Evolutionary conservation across 2,113 vertebrate genomes (phyloP), one percentile per base, ranked within the genome.

Genomic region (Parus major): DNA sequence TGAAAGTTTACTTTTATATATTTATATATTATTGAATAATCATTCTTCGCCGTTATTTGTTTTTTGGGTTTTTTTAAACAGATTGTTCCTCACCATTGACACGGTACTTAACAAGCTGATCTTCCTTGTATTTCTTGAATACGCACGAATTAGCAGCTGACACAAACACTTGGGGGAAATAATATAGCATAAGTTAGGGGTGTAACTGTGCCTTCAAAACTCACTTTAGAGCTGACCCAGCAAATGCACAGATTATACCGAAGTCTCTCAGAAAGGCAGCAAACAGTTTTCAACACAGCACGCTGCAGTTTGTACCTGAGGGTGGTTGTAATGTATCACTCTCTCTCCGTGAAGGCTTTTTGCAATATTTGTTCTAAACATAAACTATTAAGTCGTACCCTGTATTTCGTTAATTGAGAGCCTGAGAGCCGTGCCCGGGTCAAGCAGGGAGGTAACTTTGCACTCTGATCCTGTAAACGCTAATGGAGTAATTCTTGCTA

Each of bases 21-120:
- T 11, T 3, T 17, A 5, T n/a, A 9, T 25, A 19, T 31, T 52
- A 52, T 10, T 15, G 25, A 82, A 47, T 17, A 85, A 52, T 28
- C 3, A 2, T 50, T 57, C 10, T 36, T 69, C 41, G 1, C 42
- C 17, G 0, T 11, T 71, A 25, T 57, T 53, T 25, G n/a, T 10
- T 18, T 10, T 23, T 29, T 24, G 39, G 36, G 4, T 13, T 19
- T 25, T 17, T 47, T 46, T 68, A 22, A 10, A 9, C 23, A 9
- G 1, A 16, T 59, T 47, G 2, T 23, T 28, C 12, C 23, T 44
- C n/a, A 8, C 18, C 24, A 2, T 3, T 46, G 29, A 7, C 41
- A 8, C 25, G 0, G 1, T 23, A 9, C 7, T 56, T 44, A 13
- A 15, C 41, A 28, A 33, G 21, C 22, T 28, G 19, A 14, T 36